Conservation (phyloP, 2,113 vertebrate species). For the Siniperca knerii region DNA sequence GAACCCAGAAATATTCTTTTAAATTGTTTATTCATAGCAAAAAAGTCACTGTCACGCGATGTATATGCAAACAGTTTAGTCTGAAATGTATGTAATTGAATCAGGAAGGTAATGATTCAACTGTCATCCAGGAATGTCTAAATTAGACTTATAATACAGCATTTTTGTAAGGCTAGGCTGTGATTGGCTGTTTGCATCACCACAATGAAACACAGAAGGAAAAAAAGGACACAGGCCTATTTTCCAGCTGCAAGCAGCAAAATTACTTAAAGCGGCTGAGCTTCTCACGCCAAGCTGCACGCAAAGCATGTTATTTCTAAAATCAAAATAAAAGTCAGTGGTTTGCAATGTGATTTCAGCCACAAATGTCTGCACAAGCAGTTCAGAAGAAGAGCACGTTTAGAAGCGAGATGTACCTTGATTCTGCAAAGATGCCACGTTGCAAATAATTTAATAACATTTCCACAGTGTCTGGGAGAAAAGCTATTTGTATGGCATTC, state of each 20-base stretch:
- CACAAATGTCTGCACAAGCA: slow-evolving; percentile 11
- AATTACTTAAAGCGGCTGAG: not conserved
- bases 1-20: not conserved
- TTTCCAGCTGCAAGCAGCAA: not conserved
- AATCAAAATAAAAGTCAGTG: slow-evolving; percentile 30
- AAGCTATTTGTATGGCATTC: slow-evolving; percentile 7
- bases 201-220: not conserved
- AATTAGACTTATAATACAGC: not conserved
- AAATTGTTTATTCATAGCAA: not conserved
- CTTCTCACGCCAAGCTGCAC: not conserved
- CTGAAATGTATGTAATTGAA: not conserved
- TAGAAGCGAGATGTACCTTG: not conserved
- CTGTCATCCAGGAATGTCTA: not conserved
- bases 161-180: not conserved
- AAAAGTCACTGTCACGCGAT: not conserved
- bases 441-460: slow-evolving; percentile 8
- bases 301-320: slow-evolving; percentile 3
- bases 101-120: not conserved
- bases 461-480: not conserved
- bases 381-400: not conserved
- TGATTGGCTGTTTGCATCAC: not conserved
- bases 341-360: slow-evolving; percentile 14
- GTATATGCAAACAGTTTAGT: not conserved
- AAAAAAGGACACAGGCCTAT: not conserved
- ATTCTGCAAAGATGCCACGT: slow-evolving; percentile 2